Conservation (phyloP, 2,888 invertebrate species). For the Pristionchus mayeri region DNA sequence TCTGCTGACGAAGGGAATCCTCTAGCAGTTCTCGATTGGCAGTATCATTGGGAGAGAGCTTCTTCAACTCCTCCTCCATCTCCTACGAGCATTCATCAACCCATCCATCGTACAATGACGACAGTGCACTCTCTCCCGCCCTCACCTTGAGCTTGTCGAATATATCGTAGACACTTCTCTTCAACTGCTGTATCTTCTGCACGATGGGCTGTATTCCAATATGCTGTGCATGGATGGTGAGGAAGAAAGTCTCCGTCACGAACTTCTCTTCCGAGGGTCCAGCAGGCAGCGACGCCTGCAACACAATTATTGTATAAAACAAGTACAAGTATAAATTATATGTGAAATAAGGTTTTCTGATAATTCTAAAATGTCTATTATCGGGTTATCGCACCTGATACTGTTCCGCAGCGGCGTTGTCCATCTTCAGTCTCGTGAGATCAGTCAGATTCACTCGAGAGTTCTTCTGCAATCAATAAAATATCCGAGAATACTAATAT, state of each 20-base stretch:
- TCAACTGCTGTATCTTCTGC: slow-evolving; percentile 56
- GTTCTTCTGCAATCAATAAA: slow-evolving; percentile 77
- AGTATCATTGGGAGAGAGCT: not conserved
- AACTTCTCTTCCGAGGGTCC: slow-evolving; percentile 83
- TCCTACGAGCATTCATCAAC: not conserved
- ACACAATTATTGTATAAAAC: not conserved
- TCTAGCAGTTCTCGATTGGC: not conserved
- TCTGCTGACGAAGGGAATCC: slow-evolving; percentile 10
- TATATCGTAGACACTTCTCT: slow-evolving; percentile 57
- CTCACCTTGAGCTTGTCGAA: slow-evolving; percentile 51
- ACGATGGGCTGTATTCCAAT: slow-evolving; percentile 90
- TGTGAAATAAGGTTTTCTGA: too few relatives aligned
- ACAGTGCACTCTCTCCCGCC: not conserved
- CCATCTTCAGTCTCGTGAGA: slow-evolving; percentile 86
- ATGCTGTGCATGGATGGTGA: slow-evolving; percentile 94
- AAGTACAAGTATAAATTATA: not conserved
- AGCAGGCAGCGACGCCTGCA: slow-evolving; percentile 52
- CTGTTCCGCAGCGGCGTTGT: slow-evolving; percentile 70
- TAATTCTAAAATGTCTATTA: not conserved
- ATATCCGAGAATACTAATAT: not conserved
- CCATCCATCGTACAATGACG: not conserved
- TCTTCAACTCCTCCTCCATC: not conserved
- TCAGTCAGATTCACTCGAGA: slow-evolving; percentile 77
- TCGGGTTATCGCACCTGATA: slow-evolving; percentile 13
- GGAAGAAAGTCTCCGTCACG: slow-evolving; percentile 96